phyloP scores from a whole-genome alignment of 2,888 invertebrate species.

The Plagiodera versicolora region DNA sequence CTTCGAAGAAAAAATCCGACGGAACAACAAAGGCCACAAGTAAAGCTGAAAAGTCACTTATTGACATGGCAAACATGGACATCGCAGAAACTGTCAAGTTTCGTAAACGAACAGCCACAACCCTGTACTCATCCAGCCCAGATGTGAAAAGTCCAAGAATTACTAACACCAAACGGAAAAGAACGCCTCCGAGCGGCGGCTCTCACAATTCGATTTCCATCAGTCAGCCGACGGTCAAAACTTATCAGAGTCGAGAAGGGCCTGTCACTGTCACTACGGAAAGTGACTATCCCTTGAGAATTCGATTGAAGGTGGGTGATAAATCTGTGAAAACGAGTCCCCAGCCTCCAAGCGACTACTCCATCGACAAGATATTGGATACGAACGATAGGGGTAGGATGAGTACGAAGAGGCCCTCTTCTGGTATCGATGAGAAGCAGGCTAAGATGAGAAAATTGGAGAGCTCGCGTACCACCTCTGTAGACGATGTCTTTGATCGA shows the following conservation, averaged over 20 bases:
- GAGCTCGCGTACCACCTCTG: not conserved
- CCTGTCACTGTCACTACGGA: not conserved
- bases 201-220: not conserved
- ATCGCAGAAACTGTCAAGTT: not conserved
- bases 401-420: not conserved
- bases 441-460: not conserved
- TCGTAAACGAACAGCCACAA: not conserved
- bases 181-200: not conserved
- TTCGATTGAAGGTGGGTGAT: not conserved
- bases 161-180: not conserved
- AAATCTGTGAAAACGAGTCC: not conserved
- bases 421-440: not conserved
- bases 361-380: not conserved
- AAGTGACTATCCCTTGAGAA: not conserved
- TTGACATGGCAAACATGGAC: not conserved
- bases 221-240: not conserved
- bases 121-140: not conserved
- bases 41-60: too few species aligned
- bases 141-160: not conserved
- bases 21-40: not conserved
- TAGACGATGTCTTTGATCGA: not conserved
- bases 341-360: not conserved
- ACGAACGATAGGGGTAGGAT: not conserved
- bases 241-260: not conserved
- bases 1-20: not conserved